Evolutionary conservation across 2,797 vertebrate genomes (phyloP).

Genomic region (Lemur catta): DNA sequence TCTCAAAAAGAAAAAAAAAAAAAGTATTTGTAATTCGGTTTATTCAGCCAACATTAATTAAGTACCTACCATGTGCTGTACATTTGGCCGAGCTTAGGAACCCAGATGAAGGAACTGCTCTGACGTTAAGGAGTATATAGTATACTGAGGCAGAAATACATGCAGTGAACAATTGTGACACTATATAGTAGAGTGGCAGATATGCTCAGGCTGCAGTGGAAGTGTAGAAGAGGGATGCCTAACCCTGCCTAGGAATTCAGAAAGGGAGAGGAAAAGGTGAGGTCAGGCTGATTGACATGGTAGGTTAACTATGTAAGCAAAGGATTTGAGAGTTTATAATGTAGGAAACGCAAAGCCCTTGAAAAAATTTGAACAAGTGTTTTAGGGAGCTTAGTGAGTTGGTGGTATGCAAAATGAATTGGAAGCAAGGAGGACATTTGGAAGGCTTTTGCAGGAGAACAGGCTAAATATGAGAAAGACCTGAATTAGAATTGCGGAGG

Average conservation of each 20-base stretch:
- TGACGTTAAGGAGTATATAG: background rate
- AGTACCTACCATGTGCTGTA: background rate
- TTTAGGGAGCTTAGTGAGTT: background rate
- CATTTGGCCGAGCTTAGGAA: background rate
- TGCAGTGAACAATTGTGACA: background rate
- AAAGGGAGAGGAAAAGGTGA: background rate
- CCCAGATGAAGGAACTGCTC: background rate
- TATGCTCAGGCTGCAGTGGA: background rate
- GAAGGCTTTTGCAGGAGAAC: conserved; percentile 8
- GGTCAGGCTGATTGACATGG: background rate
- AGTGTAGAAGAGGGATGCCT: background rate
- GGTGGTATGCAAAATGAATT: background rate
- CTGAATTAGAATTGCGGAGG: conserved; percentile 41
- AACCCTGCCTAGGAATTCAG: background rate
- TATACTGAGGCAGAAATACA: background rate
- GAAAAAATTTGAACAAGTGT: background rate
- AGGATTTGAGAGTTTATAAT: background rate
- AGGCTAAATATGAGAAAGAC: background rate
- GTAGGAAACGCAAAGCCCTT: background rate
- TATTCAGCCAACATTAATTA: background rate
- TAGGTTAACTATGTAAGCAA: background rate
- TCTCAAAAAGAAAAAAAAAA: too few relatives aligned
- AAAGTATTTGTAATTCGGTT: background rate
- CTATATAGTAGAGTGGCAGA: background rate
- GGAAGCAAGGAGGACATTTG: conserved; percentile 19